Evolutionary conservation across 2,888 invertebrate genomes (phyloP), one percentile per base, ranked within the genome.

Genomic region (Dione juno): DNA sequence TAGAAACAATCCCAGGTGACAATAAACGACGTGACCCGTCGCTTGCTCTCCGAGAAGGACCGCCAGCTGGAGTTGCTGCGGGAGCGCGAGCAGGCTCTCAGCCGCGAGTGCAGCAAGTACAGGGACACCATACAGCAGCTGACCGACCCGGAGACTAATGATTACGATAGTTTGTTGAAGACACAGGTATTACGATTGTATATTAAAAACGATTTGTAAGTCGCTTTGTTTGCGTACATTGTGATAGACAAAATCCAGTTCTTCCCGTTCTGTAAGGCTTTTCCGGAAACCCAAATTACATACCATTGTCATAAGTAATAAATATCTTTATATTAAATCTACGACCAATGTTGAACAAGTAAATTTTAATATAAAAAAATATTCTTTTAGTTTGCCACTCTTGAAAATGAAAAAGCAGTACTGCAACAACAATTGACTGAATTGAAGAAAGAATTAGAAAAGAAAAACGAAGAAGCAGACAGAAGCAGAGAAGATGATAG

Each of bases 21-120:
- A 74, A 94, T 95, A 80, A 95, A 95, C 80, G 95, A 96, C 77
- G 94, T 95, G 35, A 92, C 95, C 7, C 95, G 94, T 43, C 94
- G 95, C 41, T 94, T 96, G 64, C 87, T 95, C 8, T 94, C 94
- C 6, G 97, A 96, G 76, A 97, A 96, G 84, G 96, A 97, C 77
- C 92, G 94, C 13, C 95, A 96, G 80, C 87, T 97, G 75, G 96
- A 96, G 67, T 84, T 94, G 74, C 82, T 96, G 71, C 92, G 95
- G n/a, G 94, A 95, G 71, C 92, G 95, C 61, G 96, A 96, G 80
- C 86, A 89, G 28, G 85, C 93, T 28, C 84, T 96, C 3, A 85
- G 90, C 13, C 93, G 95, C 65, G 96, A 97, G 80, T 95, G 95
- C 77, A 90, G 90, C 74, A 95, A 95, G 82, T 94, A 96, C 78